Base-by-base conservation (phyloP, 2,888 invertebrate species). In the Ectobius pallidus region DNA sequence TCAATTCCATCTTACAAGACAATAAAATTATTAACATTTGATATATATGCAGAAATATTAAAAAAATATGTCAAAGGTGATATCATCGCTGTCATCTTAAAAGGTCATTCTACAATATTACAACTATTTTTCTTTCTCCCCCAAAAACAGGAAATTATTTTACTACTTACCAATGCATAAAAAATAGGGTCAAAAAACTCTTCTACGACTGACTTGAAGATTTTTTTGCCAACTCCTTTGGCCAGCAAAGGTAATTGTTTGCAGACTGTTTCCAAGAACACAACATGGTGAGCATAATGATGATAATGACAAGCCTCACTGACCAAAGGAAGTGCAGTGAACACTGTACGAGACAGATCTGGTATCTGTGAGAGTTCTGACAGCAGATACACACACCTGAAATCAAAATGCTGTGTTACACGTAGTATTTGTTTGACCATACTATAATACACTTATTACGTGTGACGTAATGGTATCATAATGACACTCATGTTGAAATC, bases 231-330 rank as follows among this genome's bases (percentile, higher is more conserved):
- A 55, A 86, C 75, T 9, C 83, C 83, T 75, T 82, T 83, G 42
- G 83, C 85, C 34, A 87, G 80, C 32, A 79, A 78, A 18, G 86
- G 85, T 25, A 87, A 78, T 79, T 83, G 82, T 79, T 84, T 85
- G 78, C 86, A 86, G 1, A 86, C 76, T 1, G 86, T 84, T 78
- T 87, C 86, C 69, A 86, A 78, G 71, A 86, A 80, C 62, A 81
- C 79, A 18, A 85, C 80, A 78, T 87, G 86, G 58, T 86, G 84
- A 4, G 84, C 80, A 78, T 86, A 87, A 78, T 85, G 84, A 44
- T 81, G 81, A 71, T 79, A 78, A 9, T 77, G 78, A n/a, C 81
- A 81, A 25, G 85, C 83, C 75, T 82, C 81, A 4, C 83, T 81
- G 62, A 86, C 78, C 42, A 81, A 74, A 18, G 85, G 84, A 69